These are phyloP conservation scores for Coelopa pilipes DNA, from an alignment of 2,888 invertebrate species.

Conservation along the genomic window DNA sequence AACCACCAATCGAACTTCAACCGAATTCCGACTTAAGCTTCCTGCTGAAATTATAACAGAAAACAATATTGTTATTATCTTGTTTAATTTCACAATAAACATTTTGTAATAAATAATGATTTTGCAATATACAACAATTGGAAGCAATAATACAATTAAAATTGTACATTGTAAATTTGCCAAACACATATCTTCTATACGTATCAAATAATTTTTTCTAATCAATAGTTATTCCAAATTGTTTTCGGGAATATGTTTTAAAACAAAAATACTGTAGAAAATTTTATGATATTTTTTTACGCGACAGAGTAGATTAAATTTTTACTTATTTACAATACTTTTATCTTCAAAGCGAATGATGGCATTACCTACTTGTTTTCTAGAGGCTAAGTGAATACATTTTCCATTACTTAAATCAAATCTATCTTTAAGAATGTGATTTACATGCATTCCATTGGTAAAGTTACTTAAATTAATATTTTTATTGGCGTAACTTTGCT, in stretches of 20 bases:
- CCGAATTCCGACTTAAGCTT: constrained; percentile 74
- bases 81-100: too few species aligned
- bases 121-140: too few species aligned
- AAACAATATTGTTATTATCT: background rate
- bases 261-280: too few species aligned
- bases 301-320: too few species aligned
- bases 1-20: constrained; percentile 69
- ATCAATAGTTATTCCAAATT: too few species aligned
- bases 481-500: constrained; percentile 34
- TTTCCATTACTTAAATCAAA: constrained; percentile 51
- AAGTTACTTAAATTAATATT: constrained; percentile 40
- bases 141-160: too few species aligned
- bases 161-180: too few species aligned
- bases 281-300: too few species aligned
- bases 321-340: constrained; percentile 61
- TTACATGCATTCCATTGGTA: constrained; percentile 47
- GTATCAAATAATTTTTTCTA: too few species aligned
- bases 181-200: too few species aligned
- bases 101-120: too few species aligned
- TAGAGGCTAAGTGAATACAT: constrained; percentile 70
- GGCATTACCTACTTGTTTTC: constrained; percentile 67
- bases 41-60: constrained; percentile 54
- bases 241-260: too few species aligned
- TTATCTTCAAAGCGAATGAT: constrained; percentile 65
- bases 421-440: constrained; percentile 44